Base-by-base conservation (phyloP, 2,888 invertebrate genomes). In the Drosophila pseudotakahashii region DNA sequence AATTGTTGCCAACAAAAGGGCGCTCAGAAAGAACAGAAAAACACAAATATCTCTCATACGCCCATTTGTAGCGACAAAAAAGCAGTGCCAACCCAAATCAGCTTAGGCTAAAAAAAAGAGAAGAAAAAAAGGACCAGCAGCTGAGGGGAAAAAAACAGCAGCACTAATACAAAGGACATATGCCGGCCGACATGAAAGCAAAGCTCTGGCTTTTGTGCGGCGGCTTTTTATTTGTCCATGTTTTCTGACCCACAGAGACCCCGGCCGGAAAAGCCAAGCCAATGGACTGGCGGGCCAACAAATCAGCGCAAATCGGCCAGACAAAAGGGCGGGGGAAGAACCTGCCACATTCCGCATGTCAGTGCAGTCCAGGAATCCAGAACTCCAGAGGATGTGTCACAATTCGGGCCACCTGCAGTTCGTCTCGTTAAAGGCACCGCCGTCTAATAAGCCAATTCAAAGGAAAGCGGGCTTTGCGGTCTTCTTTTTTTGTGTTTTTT, bases 301-400 rank as follows among this genome's bases (percentile, higher is more conserved):
- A 87, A 89, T 87, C 88, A 89, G 71, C 63, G 77, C 88, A 84
- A 87, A 89, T 86, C 88, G 85, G 71, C 75, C 75, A 67, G 69
- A 80, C 82, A 85, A 78, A 53, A 32, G 32, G 32, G 2, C 52
- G 6, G 55, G 32, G 16, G n/a, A 52, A 30, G 14, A 60, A 26
- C 34, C 48, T 41, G 64, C 64, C 42, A 45, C 45, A 47, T 63
- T 37, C 45, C 61, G 16, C 32, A 13, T 63, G 62, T 47, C 39
- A 63, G 3, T 61, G 61, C 64, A 64, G 45, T 62, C 39, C 44
- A 23, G 42, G 4, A 10, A 11, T 34, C 34, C 19, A 4, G 34
- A 11, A 5, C 4, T 34, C 42, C 59, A 30, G 45, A 37, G 62
- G 63, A 68, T 53, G 69, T 69, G 69, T 54, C 66, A 66, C 66